These are phyloP conservation scores for Phalacrocorax carbo DNA, from an alignment of 2,113 vertebrate species.

Conservation along the genomic window DNA sequence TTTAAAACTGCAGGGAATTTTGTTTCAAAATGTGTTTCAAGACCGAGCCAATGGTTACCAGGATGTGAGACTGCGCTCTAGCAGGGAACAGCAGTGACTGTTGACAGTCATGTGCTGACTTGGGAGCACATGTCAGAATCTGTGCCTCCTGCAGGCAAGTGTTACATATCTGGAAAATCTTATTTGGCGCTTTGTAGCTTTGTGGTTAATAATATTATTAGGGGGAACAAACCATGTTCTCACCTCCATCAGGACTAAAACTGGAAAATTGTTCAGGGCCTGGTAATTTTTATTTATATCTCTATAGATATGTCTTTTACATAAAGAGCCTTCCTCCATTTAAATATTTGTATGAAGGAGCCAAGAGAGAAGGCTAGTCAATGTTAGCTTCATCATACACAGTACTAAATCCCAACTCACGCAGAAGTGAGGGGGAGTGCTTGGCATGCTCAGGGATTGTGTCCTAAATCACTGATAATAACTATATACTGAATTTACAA, in stretches of 20 bases:
- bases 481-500: background rate
- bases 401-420: background rate
- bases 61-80: background rate
- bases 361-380: background rate
- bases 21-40: background rate
- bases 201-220: background rate
- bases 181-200: background rate
- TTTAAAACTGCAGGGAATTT: background rate
- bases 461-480: background rate
- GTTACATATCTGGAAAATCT: background rate
- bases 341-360: background rate
- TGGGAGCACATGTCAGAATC: background rate
- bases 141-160: background rate
- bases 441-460: background rate
- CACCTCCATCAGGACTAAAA: background rate
- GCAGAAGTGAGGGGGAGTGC: background rate
- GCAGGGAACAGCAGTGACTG: background rate
- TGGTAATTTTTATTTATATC: background rate
- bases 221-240: background rate
- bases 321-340: background rate
- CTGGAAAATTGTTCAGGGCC: background rate
- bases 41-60: fast-evolving
- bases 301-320: background rate
- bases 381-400: background rate
- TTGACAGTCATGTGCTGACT: background rate